Percentiles rank a stretch among this genome's conserved stretches.
Conservation (phyloP, 2,888 invertebrate species). For the Papilio protenor region DNA sequence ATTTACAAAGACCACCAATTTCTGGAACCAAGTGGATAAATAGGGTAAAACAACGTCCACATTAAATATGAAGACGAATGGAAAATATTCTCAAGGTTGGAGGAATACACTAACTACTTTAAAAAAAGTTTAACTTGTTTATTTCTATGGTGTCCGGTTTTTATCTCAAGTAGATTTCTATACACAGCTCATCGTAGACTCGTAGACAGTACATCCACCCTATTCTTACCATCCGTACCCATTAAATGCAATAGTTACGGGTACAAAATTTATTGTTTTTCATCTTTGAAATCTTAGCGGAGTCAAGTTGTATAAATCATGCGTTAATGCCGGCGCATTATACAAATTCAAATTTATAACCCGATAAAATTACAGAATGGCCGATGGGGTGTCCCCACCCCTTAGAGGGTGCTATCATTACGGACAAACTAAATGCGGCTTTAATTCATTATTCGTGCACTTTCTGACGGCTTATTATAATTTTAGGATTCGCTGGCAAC, state of each 20-base stretch:
- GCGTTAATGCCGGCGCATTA: constrained; percentile 82
- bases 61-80: background rate
- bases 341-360: constrained; percentile 85
- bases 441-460: constrained; percentile 71
- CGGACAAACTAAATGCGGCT: constrained; percentile 71
- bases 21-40: background rate
- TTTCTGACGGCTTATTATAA: constrained; percentile 41
- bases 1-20: background rate
- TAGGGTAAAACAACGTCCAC: background rate
- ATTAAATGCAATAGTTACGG: constrained; percentile 82
- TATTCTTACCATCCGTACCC: constrained; percentile 57
- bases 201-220: constrained; percentile 57
- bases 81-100: background rate
- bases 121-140: background rate
- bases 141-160: background rate
- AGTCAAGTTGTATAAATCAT: constrained; percentile 84
- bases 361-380: constrained; percentile 84
- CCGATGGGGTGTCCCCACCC: constrained; percentile 66
- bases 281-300: constrained; percentile 84
- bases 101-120: background rate
- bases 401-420: constrained; percentile 60
- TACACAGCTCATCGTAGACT: background rate
- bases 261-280: constrained; percentile 84
- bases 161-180: background rate
- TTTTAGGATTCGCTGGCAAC: constrained; percentile 25